Conservation (phyloP, 2,888 invertebrate species). For the Orgyia antiqua region DNA sequence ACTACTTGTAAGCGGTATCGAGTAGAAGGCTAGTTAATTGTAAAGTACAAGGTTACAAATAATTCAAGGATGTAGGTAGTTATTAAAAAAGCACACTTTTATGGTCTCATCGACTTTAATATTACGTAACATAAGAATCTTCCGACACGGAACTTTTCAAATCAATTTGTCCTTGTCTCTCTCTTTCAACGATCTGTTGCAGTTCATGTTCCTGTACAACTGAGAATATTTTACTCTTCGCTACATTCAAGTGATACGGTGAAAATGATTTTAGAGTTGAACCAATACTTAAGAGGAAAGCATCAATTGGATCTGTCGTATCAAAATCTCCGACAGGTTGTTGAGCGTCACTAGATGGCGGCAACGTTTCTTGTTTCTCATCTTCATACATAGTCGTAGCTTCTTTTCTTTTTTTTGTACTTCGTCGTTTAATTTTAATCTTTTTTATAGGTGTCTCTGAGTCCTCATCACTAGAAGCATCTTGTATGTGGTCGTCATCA, state of each 20-base stretch:
- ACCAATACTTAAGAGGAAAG: constrained; percentile 61
- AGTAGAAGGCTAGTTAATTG: too few relatives aligned
- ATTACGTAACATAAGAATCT: too few relatives aligned
- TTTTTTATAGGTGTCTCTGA: constrained; percentile 32
- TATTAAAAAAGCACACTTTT: too few relatives aligned
- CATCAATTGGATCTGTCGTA: constrained; percentile 55
- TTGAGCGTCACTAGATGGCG: constrained; percentile 29
- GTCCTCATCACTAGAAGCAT: constrained; percentile 28
- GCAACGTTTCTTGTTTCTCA: constrained; percentile 28
- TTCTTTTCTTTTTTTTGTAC: constrained; percentile 12
- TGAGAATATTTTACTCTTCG: constrained; percentile 66
- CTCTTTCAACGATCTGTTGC: constrained; percentile 61
- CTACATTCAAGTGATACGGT: constrained; percentile 65
- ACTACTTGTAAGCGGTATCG: too few relatives aligned
- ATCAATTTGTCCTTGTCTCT: constrained; percentile 30
- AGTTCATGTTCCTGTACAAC: constrained; percentile 69
- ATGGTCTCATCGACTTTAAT: too few relatives aligned
- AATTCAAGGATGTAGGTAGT: too few relatives aligned
- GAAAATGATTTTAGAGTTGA: constrained; percentile 61
- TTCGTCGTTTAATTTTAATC: constrained; percentile 16
- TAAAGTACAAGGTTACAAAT: too few relatives aligned
- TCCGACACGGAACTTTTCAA: constrained; percentile 25
- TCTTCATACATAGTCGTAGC: constrained; percentile 3
- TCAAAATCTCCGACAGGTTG: constrained; percentile 40
- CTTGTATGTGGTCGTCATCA: constrained; percentile 1